Evolutionary conservation across 2,888 invertebrate genomes (phyloP).

Genomic region (Zygaena filipendulae): DNA sequence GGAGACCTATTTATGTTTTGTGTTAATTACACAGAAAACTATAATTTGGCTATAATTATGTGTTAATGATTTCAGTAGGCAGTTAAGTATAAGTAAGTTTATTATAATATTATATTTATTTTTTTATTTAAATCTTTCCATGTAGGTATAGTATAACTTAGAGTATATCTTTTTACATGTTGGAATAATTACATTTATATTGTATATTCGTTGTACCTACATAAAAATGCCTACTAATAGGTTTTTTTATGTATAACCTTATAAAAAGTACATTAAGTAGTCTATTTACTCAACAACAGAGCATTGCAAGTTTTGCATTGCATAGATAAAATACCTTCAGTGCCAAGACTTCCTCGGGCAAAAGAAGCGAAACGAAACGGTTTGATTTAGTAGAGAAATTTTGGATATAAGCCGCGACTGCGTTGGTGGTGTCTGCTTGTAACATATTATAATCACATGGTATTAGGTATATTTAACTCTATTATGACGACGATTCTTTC

Average conservation of each 20-base stretch:
- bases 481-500: constrained; percentile 7
- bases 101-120: too few relatives aligned
- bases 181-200: constrained; percentile 1
- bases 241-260: too few relatives aligned
- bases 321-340: constrained; percentile 51
- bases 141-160: too few relatives aligned
- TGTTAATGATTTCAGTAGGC: too few relatives aligned
- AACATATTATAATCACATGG: too few relatives aligned
- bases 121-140: too few relatives aligned
- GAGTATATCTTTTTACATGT: too few relatives aligned
- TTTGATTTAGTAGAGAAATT: constrained; percentile 60
- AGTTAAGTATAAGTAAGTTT: too few relatives aligned
- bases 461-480: constrained; percentile 9
- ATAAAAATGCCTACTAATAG: constrained; percentile 28
- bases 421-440: constrained; percentile 45
- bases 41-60: too few relatives aligned
- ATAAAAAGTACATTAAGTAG: too few relatives aligned
- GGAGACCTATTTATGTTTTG: too few relatives aligned
- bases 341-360: constrained; percentile 59
- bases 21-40: too few relatives aligned
- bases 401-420: constrained; percentile 64
- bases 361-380: constrained; percentile 61
- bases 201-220: not conserved
- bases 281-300: constrained; percentile 53
- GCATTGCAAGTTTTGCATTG: constrained; percentile 55